Evolutionary conservation across 2,113 vertebrate species (phyloP), one percentile per base, ranked within the genome.

Genomic region (Oryzias woworae): DNA sequence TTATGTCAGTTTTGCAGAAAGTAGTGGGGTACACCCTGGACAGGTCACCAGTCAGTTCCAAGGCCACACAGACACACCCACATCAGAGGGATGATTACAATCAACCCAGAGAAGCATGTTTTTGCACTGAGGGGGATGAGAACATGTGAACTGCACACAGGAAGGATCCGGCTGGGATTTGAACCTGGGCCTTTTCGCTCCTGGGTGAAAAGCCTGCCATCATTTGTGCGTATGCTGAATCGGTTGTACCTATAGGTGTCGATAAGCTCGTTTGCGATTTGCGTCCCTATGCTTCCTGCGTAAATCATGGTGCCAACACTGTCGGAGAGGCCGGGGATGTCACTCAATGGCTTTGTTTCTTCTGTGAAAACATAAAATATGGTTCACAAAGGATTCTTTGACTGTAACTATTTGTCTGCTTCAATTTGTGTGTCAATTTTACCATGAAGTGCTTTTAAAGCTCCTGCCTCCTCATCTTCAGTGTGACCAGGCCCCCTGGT

Each of bases 191-290:
- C 7, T 10, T 26, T 5, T 2, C 7, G 31, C 7, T 10, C 26
- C 26, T 28, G 26, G 31, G 31, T 36, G 31, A 36, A 36, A 36
- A 36, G 31, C 31, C 31, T 36, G 31, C 8, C 8, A 8, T 28
- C 3, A 6, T 28, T 28, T 28, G 20, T 20, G 26, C 7, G 26
- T 4, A 26, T 26, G 26, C 26, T 1, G 26, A 26, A 26, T 6
- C 26, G 7, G 26, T 28, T 1, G 10, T 60, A 96, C 94, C 94
- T 94, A 81, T 92, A 89, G 24, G 92, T 81, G 75, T 92, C 88
- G 4, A 93, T 18, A 56, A 93, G 87, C 85, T 95, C 93, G 52
- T 92, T 93, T 60, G 93, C 92, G 14, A 93, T 95, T 80, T 94
- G 91, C 0, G 90, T 93, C 78, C 94, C 92, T 43, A 94, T 93